phyloP scores from a whole-genome alignment of 1,140 invertebrate genomes.

The Gryon sp. region DNA sequence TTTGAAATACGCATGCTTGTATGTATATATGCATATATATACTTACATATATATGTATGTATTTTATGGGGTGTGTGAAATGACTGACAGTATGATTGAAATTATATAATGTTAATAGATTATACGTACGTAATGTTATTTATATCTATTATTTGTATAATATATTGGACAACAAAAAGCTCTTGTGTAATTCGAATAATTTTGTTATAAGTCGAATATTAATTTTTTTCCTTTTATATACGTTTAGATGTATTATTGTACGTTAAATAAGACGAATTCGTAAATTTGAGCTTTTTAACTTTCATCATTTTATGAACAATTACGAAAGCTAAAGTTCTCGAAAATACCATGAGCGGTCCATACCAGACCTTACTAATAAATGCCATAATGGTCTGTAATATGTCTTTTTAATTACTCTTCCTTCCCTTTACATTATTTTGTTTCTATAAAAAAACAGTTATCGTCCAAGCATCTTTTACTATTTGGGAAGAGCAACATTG shows the following conservation, averaged over 20 bases:
- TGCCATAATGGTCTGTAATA: constrained; percentile 68
- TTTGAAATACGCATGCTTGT: constrained; percentile 23
- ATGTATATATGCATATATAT: constrained; percentile 24
- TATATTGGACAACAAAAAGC: constrained; percentile 59
- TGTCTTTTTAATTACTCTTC: too few relatives aligned
- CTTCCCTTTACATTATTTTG: too few relatives aligned
- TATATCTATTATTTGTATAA: constrained; percentile 71
- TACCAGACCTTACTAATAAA: constrained; percentile 70
- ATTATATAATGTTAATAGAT: constrained; percentile 71
- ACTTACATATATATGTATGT: constrained; percentile 27
- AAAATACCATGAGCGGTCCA: constrained; percentile 38
- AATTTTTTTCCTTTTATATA: constrained; percentile 7
- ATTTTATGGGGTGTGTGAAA: constrained; percentile 55
- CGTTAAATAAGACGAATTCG: constrained; percentile 15
- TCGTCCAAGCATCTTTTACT: too few relatives aligned
- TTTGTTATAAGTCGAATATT: constrained; percentile 17
- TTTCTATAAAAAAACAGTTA: too few relatives aligned
- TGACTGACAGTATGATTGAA: constrained; percentile 66
- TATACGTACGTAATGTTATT: constrained; percentile 73
- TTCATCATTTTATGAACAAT: constrained; percentile 19
- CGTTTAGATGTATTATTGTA: constrained; percentile 14
- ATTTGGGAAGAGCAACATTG: too few relatives aligned
- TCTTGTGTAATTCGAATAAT: constrained; percentile 43
- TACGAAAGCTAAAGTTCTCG: constrained; percentile 11
- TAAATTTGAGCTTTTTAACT: constrained; percentile 15